Evolutionary conservation across 1,140 invertebrate species (phyloP).

Genomic region (Tetramorium alpestre): DNA sequence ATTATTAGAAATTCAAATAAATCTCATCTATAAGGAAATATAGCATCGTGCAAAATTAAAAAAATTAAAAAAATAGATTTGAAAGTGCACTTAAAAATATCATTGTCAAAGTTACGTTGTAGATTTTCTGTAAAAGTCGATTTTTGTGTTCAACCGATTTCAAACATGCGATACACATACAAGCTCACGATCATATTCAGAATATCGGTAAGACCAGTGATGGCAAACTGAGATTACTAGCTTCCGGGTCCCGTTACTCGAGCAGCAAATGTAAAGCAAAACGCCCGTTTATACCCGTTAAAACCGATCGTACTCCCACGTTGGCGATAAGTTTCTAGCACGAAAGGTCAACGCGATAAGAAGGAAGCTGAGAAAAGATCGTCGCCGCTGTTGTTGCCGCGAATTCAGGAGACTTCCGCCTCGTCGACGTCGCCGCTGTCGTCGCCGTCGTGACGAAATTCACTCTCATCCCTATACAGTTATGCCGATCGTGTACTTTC

Average conservation of each 20-base stretch:
- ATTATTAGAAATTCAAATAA: background rate
- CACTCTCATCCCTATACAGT: conserved; percentile 76
- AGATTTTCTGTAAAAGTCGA: background rate
- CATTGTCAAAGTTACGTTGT: background rate
- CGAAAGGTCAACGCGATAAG: conserved; percentile 55
- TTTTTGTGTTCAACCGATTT: background rate
- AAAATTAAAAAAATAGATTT: background rate
- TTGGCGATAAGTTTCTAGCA: conserved; percentile 53
- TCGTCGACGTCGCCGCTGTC: background rate
- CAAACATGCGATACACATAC: background rate
- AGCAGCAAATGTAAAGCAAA: conserved; percentile 34
- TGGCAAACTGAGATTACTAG: background rate
- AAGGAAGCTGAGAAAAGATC: background rate
- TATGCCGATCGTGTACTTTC: conserved; percentile 70
- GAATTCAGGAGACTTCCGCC: conserved; percentile 13
- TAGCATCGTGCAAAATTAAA: background rate
- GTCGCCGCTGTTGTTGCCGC: background rate
- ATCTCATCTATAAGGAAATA: background rate
- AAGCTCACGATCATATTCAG: background rate
- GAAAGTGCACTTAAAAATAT: background rate
- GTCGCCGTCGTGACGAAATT: conserved; percentile 70
- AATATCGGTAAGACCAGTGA: conserved; percentile 6
- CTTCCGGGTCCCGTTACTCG: conserved; percentile 30
- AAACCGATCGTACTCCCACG: conserved; percentile 42
- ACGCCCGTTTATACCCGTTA: conserved; percentile 15